These are phyloP conservation scores for Eulemur albifrons DNA, from an alignment of 2,797 vertebrate genomes.

Conservation along the genomic window DNA sequence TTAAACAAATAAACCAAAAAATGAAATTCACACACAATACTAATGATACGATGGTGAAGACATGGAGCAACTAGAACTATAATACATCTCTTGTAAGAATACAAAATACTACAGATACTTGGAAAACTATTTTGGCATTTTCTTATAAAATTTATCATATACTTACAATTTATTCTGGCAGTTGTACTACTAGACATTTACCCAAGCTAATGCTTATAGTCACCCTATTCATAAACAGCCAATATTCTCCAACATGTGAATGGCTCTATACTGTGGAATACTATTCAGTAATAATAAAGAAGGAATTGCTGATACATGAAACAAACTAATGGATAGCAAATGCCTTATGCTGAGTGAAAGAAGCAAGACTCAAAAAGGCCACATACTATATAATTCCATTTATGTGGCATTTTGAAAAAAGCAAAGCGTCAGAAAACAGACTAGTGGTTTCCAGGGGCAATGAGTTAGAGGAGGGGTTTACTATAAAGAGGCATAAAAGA, in stretches of 20 bases:
- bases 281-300: neutral
- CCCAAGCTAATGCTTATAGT: neutral
- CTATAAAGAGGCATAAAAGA: neutral
- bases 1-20: neutral
- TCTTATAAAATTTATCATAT: neutral
- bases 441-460: neutral
- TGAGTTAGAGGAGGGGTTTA: too few species aligned
- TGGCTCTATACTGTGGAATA: neutral
- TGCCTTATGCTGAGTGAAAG: neutral
- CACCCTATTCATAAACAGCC: neutral
- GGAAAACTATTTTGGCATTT: neutral
- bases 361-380: neutral
- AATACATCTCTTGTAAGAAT: neutral
- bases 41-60: neutral
- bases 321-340: neutral
- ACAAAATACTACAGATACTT: neutral
- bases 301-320: neutral
- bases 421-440: neutral
- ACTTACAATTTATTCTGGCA: neutral
- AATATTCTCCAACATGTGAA: neutral
- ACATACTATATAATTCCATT: too few species aligned
- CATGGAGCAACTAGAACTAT: neutral
- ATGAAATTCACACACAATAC: neutral
- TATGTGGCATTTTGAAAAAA: neutral
- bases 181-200: neutral